These are phyloP conservation scores for Lepisosteus osseus DNA, from an alignment of 2,113 vertebrate species.

Conservation along the genomic window DNA sequence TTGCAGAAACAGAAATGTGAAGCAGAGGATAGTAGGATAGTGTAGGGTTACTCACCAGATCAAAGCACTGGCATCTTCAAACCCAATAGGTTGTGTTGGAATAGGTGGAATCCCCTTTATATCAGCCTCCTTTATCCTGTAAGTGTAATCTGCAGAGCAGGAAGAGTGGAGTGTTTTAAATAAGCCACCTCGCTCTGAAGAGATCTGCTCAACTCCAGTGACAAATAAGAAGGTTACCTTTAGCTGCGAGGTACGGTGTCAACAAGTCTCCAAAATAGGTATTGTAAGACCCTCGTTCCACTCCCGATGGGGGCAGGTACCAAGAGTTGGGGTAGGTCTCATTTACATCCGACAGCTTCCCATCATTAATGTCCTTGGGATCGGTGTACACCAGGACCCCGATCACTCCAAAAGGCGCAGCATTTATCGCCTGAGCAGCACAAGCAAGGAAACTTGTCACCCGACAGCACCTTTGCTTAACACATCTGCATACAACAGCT, in stretches of 20 bases:
- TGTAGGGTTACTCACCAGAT: slow-evolving; percentile 70
- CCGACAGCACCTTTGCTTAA: too few species aligned
- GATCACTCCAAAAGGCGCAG: slow-evolving; percentile 62
- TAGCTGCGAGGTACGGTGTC: slow-evolving; percentile 81
- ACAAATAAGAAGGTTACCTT: slow-evolving; percentile 38
- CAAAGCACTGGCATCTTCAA: slow-evolving; percentile 70
- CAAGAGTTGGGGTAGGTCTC: slow-evolving; percentile 84
- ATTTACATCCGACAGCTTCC: slow-evolving; percentile 49
- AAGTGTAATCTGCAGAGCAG: slow-evolving; percentile 59
- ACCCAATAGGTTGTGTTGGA: slow-evolving; percentile 84
- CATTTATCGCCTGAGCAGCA: slow-evolving; percentile 73
- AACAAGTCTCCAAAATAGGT: slow-evolving; percentile 69
- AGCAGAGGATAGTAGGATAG: too few species aligned
- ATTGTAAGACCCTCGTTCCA: slow-evolving; percentile 74
- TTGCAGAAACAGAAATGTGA: too few species aligned
- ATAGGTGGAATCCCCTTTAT: slow-evolving; percentile 73
- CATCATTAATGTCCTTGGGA: slow-evolving; percentile 79
- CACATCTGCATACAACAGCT: too few species aligned
- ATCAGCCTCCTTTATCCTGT: slow-evolving; percentile 52
- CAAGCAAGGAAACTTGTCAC: neutral
- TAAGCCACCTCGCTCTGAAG: neutral
- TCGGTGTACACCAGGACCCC: slow-evolving; percentile 87
- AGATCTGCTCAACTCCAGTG: neutral
- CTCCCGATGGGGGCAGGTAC: slow-evolving; percentile 77
- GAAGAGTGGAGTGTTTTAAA: neutral